Percentiles rank a stretch among this genome's conserved stretches.
Conservation (phyloP, 1,140 invertebrate genomes). For the Cherax destructor region DNA sequence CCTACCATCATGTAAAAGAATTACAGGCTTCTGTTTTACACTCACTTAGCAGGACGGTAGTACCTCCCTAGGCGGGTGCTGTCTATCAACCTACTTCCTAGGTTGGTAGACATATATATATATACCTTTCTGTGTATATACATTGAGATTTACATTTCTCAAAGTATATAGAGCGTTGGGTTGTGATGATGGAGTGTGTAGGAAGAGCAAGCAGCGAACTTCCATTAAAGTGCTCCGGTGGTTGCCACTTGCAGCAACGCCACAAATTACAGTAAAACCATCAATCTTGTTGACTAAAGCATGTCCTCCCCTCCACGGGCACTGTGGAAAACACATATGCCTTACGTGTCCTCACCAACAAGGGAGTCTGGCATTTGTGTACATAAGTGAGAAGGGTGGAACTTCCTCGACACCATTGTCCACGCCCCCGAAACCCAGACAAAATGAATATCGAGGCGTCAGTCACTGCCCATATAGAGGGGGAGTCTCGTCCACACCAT, state of each 20-base stretch:
- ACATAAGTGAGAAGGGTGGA: background rate
- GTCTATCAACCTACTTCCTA: no score
- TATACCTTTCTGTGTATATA: no score
- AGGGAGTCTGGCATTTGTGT: background rate
- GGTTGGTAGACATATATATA: no score
- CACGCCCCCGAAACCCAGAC: background rate
- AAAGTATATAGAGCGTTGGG: no score
- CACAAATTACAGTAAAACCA: background rate
- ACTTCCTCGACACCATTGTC: background rate
- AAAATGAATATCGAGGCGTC: slow-evolving; percentile 2
- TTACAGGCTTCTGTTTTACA: no score
- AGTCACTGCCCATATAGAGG: background rate
- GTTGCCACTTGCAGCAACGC: background rate
- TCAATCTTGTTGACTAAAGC: background rate
- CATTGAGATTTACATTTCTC: no score
- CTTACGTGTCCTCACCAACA: background rate
- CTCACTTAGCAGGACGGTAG: no score
- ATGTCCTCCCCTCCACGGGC: background rate
- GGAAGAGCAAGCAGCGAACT: no score
- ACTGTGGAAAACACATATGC: background rate
- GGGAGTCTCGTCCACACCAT: background rate
- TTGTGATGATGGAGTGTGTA: no score
- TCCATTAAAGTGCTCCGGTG: no score
- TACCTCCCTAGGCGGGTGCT: no score
- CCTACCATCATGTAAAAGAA: no score